These are phyloP conservation scores for Sitta europaea DNA, from an alignment of 2,113 vertebrate species.

Conservation along the genomic window DNA sequence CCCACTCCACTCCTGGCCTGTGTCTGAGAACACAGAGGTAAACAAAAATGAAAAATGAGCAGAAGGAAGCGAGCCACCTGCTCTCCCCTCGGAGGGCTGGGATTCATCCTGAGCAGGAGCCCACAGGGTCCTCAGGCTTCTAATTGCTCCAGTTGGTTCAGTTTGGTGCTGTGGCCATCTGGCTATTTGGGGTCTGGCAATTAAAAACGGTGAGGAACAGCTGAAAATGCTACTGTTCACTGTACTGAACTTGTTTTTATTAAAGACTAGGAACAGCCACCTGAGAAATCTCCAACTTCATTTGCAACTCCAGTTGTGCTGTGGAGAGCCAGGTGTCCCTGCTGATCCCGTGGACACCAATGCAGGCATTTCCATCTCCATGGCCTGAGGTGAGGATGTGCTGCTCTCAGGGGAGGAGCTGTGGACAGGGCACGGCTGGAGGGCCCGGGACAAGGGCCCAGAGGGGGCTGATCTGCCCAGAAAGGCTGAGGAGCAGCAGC, in stretches of 20 bases:
- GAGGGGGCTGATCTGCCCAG: rapidly evolving
- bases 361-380: rapidly evolving
- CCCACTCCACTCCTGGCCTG: neutral
- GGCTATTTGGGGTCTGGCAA: neutral
- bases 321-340: neutral
- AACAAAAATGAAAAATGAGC: slow-evolving; percentile 6
- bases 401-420: neutral
- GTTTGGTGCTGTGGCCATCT: neutral
- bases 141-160: neutral
- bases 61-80: neutral
- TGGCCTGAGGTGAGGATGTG: rapidly evolving
- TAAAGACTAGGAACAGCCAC: neutral
- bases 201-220: neutral
- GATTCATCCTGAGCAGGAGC: neutral
- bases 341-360: rapidly evolving
- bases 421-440: rapidly evolving
- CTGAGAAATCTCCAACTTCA: neutral
- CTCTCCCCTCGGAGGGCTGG: neutral
- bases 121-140: neutral
- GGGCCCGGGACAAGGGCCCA: neutral
- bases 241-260: neutral
- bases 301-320: rapidly evolving
- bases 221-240: neutral
- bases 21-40: neutral
- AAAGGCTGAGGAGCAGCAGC: neutral